phyloP scores from a whole-genome alignment of 2,113 vertebrate genomes.

The Casuarius casuarius region DNA sequence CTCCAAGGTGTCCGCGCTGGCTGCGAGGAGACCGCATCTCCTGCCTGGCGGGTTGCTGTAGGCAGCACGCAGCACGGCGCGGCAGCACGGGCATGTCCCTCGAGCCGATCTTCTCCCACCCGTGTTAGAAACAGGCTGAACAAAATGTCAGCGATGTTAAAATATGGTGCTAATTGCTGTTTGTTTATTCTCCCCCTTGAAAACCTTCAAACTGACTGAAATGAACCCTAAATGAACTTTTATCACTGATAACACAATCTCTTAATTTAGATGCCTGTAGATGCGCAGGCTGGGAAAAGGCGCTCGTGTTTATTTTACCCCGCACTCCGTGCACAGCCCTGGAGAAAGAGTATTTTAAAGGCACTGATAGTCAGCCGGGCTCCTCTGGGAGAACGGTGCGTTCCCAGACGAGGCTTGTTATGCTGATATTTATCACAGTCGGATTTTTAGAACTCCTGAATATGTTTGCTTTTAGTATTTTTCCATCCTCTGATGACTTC shows the following conservation, averaged over 20 bases:
- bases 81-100: not conserved
- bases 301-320: conserved; percentile 1
- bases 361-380: conserved; percentile 8
- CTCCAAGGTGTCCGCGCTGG: no score
- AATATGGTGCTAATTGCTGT: conserved; percentile 37
- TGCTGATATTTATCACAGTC: conserved; percentile 48
- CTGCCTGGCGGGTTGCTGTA: not conserved
- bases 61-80: not conserved
- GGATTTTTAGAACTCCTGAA: not conserved
- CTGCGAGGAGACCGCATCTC: not conserved
- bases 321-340: conserved; percentile 13
- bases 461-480: not conserved
- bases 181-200: conserved; percentile 55
- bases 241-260: conserved; percentile 43
- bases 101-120: not conserved
- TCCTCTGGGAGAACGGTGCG: conserved; percentile 17
- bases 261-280: conserved; percentile 49
- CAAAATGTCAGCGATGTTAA: conserved; percentile 15
- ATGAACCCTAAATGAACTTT: conserved; percentile 23
- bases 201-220: conserved; percentile 26
- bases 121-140: not conserved
- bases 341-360: conserved; percentile 21
- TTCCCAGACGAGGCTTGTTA: conserved; percentile 30
- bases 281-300: conserved; percentile 51
- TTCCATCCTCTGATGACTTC: not conserved